Conservation (phyloP, 2,888 invertebrate species). For the Pedicia rivosa region DNA sequence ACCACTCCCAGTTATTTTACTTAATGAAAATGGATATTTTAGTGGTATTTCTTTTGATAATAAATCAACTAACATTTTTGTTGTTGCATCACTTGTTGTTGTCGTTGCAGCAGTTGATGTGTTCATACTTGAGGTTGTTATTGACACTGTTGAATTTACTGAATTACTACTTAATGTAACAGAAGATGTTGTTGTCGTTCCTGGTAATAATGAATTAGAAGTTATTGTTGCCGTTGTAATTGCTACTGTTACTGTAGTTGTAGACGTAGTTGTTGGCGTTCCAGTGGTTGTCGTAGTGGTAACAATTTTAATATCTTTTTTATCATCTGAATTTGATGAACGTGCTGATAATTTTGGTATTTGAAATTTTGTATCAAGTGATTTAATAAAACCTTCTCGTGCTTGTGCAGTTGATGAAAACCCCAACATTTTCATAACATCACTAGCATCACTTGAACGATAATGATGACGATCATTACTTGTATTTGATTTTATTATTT, state of each 20-base stretch:
- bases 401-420: conserved; percentile 35
- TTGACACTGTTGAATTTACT: not conserved
- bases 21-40: conserved; percentile 8
- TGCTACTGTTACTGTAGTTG: not conserved
- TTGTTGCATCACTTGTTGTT: conserved; percentile 1
- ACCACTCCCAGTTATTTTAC: not conserved
- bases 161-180: too few relatives aligned
- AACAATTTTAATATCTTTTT: too few relatives aligned
- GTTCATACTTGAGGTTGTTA: not conserved
- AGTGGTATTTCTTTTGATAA: conserved; percentile 8
- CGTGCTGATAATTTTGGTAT: conserved; percentile 65
- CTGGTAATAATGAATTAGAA: not conserved
- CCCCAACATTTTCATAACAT: conserved; percentile 36
- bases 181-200: conserved; percentile 3
- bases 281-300: too few relatives aligned
- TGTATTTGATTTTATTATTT: conserved; percentile 1
- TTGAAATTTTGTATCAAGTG: conserved; percentile 63
- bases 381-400: conserved; percentile 61
- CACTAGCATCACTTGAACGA: conserved; percentile 16
- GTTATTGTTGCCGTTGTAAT: conserved; percentile 4
- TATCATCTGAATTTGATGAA: conserved; percentile 16
- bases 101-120: not conserved
- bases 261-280: too few relatives aligned
- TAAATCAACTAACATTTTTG: conserved; percentile 6
- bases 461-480: conserved; percentile 2